Conservation (phyloP, 2,113 vertebrate species). For the Dolichallabes microphthalmus region DNA sequence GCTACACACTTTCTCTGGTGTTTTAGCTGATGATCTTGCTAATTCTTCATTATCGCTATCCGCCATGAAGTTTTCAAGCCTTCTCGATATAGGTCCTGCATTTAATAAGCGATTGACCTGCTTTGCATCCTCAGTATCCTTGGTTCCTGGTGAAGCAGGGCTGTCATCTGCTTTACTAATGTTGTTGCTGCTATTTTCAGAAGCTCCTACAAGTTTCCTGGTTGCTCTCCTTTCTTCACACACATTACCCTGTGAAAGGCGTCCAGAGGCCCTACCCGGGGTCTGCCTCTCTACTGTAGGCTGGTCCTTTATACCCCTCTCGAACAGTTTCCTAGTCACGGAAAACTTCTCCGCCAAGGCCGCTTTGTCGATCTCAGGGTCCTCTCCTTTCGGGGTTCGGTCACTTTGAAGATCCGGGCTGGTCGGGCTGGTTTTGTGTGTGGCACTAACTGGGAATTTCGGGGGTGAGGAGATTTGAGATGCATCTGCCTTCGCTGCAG, state of each 20-base stretch:
- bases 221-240: slow-evolving; percentile 69
- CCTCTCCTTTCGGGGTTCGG: slow-evolving; percentile 78
- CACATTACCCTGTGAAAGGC: slow-evolving; percentile 68
- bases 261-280: slow-evolving; percentile 69
- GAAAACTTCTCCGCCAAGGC: slow-evolving; percentile 89
- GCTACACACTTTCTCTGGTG: slow-evolving; percentile 54
- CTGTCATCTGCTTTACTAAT: slow-evolving; percentile 66
- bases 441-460: slow-evolving; percentile 70
- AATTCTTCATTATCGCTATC: slow-evolving; percentile 78
- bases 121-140: slow-evolving; percentile 62
- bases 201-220: slow-evolving; percentile 62
- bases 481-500: slow-evolving; percentile 67
- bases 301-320: slow-evolving; percentile 80
- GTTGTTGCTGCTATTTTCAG: slow-evolving; percentile 54
- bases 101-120: slow-evolving; percentile 69
- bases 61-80: slow-evolving; percentile 79
- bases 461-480: slow-evolving; percentile 67
- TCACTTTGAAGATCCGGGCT: slow-evolving; percentile 71
- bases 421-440: slow-evolving; percentile 67
- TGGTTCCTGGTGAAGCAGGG: slow-evolving; percentile 57
- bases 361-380: slow-evolving; percentile 85
- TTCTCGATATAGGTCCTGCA: slow-evolving; percentile 84
- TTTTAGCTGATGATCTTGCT: slow-evolving; percentile 58
- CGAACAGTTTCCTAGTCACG: slow-evolving; percentile 87
- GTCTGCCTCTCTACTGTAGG: slow-evolving; percentile 74